Evolutionary conservation across 2,888 invertebrate species (phyloP).

Genomic region (Amphiduros pacificus): DNA sequence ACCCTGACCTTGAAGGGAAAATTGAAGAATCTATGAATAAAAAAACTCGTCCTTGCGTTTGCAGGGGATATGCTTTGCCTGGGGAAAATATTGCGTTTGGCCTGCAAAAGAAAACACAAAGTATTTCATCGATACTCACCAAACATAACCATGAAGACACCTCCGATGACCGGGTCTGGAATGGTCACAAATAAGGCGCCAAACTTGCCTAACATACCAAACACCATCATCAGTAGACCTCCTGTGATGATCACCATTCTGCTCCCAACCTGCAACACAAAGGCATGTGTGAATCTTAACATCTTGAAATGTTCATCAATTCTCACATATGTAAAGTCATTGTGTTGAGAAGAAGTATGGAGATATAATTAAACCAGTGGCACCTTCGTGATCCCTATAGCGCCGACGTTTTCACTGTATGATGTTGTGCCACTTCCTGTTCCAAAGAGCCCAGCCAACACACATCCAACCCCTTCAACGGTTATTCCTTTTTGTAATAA

Average conservation of each 20-base stretch:
- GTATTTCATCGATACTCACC: too few species aligned
- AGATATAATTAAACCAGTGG: too few species aligned
- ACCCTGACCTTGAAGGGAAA: too few species aligned
- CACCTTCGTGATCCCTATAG: slow-evolving; percentile 71
- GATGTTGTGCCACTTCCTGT: slow-evolving; percentile 84
- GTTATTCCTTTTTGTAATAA: slow-evolving; percentile 39
- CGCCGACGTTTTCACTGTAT: slow-evolving; percentile 84
- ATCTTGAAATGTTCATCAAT: too few species aligned
- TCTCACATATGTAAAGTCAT: too few species aligned
- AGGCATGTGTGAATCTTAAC: too few species aligned
- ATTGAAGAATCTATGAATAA: too few species aligned
- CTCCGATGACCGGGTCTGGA: slow-evolving; percentile 62
- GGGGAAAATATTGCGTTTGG: too few species aligned
- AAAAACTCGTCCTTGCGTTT: too few species aligned
- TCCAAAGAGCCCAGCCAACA: slow-evolving; percentile 80
- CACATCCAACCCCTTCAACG: slow-evolving; percentile 77
- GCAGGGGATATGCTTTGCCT: too few species aligned
- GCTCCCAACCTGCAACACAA: slow-evolving; percentile 48
- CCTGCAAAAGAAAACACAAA: too few species aligned
- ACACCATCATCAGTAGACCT: slow-evolving; percentile 54
- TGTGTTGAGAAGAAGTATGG: too few species aligned
- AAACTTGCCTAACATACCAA: slow-evolving; percentile 61
- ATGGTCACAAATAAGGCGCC: slow-evolving; percentile 62
- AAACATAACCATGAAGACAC: slow-evolving; percentile 53
- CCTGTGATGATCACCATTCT: slow-evolving; percentile 55